These are phyloP conservation scores for Mastomys natalensis DNA, from an alignment of 2,113 vertebrate genomes.

Conservation along the genomic window DNA sequence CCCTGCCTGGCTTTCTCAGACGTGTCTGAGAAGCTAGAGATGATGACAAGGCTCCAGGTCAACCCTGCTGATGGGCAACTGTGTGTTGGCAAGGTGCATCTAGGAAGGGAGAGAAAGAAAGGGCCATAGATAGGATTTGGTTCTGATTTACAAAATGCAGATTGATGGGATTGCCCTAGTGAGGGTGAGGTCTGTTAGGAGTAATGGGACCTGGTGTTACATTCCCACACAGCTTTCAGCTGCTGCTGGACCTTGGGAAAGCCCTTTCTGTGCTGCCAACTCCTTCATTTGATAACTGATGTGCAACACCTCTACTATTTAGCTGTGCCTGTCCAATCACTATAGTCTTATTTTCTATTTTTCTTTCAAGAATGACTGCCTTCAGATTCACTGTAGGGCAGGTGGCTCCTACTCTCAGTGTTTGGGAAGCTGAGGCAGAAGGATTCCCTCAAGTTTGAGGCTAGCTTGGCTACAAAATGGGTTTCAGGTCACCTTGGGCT, in stretches of 20 bases:
- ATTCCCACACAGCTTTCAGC: neutral
- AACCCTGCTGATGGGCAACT: neutral
- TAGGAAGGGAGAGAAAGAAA: neutral
- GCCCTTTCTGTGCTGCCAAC: neutral
- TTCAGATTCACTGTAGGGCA: neutral
- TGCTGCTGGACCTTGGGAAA: neutral
- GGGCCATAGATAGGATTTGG: neutral
- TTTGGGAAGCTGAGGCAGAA: neutral
- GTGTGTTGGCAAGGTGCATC: neutral
- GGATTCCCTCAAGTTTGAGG: neutral
- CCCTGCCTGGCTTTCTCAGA: neutral
- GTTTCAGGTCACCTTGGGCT: neutral
- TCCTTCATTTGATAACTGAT: neutral
- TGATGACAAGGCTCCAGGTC: neutral
- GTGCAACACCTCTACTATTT: neutral
- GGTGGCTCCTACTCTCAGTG: neutral
- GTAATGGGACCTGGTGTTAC: neutral
- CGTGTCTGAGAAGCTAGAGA: neutral
- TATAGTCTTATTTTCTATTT: neutral
- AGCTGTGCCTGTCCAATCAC: neutral
- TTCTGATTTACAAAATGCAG: neutral
- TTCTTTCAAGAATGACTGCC: neutral
- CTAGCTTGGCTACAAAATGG: neutral
- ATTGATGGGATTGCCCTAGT: neutral
- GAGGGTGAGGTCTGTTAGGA: neutral